Conservation (phyloP, 2,888 invertebrate species). For the Amphimallon solstitiale region DNA sequence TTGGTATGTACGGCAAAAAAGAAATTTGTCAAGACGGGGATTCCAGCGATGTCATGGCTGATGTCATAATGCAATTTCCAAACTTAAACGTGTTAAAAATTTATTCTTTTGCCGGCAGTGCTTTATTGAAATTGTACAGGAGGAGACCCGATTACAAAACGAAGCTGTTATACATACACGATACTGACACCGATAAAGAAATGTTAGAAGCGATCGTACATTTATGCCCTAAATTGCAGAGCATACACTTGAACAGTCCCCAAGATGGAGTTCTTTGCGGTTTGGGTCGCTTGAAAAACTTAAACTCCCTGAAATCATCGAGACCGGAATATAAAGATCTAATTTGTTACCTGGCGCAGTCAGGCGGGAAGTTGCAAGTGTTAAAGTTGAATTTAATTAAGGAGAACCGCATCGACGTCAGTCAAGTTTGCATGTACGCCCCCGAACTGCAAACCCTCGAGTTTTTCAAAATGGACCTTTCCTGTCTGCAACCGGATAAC, state of each 20-base stretch:
- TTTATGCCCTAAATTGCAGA: conserved; percentile 72
- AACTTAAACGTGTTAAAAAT: conserved; percentile 73
- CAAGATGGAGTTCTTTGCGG: conserved; percentile 66
- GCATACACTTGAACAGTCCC: conserved; percentile 73
- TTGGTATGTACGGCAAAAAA: conserved; percentile 77
- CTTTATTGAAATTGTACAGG: conserved; percentile 68
- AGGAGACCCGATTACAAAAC: conserved; percentile 69
- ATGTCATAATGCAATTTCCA: conserved; percentile 71
- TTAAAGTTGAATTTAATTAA: conserved; percentile 56
- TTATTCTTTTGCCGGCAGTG: conserved; percentile 75
- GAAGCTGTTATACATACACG: conserved; percentile 75
- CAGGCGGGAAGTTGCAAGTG: conserved; percentile 51
- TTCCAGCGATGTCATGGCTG: conserved; percentile 67
- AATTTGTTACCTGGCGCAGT: conserved; percentile 66
- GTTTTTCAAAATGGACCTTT: conserved; percentile 73
- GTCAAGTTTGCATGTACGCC: conserved; percentile 51
- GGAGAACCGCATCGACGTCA: conserved; percentile 54
- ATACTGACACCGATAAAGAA: conserved; percentile 70
- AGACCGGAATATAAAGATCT: conserved; percentile 72
- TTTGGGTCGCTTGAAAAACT: conserved; percentile 64
- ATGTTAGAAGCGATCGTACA: conserved; percentile 70
- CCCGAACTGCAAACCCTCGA: conserved; percentile 72
- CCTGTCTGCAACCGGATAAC: conserved; percentile 67
- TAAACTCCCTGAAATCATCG: conserved; percentile 71
- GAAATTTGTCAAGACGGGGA: conserved; percentile 68